Evolutionary conservation across 2,888 invertebrate species (phyloP).

Genomic region (Lithosia quadra): DNA sequence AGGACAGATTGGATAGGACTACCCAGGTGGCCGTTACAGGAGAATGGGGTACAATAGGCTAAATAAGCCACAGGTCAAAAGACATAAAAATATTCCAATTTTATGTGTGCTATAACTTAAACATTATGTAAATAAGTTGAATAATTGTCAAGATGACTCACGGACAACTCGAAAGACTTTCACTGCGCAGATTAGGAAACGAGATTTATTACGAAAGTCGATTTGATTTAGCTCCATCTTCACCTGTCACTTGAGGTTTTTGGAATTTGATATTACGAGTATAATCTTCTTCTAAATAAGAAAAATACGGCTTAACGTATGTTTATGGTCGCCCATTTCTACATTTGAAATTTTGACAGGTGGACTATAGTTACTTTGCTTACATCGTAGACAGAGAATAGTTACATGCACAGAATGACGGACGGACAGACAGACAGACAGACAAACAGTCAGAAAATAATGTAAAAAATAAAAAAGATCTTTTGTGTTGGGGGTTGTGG

Average conservation of each 20-base stretch:
- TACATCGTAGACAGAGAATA: no score
- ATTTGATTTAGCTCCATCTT: conserved; percentile 42
- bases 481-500: no score
- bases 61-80: background rate
- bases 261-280: conserved; percentile 5
- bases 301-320: no score
- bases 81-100: background rate
- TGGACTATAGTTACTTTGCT: no score
- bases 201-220: conserved; percentile 46
- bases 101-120: conserved; percentile 5
- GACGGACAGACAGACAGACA: no score
- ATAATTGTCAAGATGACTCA: conserved; percentile 46
- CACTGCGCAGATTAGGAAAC: conserved; percentile 44
- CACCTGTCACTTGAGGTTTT: conserved; percentile 20
- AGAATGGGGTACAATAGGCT: no score
- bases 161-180: conserved; percentile 36
- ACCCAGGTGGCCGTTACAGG: no score
- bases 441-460: no score
- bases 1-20: no score
- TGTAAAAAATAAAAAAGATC: no score
- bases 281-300: no score
- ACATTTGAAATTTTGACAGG: background rate
- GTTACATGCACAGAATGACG: no score
- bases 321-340: background rate
- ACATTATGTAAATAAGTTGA: conserved; percentile 45